Evolutionary conservation across 1,140 invertebrate genomes (phyloP).

Genomic region (Oryzaephilus surinamensis): DNA sequence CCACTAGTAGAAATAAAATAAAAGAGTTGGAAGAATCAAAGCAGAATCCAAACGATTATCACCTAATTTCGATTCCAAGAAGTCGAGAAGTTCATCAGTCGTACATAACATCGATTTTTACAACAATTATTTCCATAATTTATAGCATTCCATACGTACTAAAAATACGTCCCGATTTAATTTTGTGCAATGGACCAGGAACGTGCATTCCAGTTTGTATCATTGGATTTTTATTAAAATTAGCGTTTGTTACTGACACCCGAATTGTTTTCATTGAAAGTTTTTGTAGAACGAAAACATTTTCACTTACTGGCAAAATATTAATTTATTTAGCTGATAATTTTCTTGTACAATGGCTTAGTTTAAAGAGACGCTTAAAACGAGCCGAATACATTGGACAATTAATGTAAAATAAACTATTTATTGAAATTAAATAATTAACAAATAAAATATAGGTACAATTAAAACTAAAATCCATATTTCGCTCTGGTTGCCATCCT

Average conservation of each 20-base stretch:
- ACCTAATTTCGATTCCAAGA: conserved; percentile 58
- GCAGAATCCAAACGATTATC: conserved; percentile 36
- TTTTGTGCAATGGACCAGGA: conserved; percentile 91
- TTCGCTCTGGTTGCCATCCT: conserved; percentile 77
- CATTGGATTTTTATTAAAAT: conserved; percentile 27
- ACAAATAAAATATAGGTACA: conserved; percentile 6
- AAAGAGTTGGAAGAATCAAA: conserved; percentile 40
- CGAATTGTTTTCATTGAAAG: conserved; percentile 90
- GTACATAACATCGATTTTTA: conserved; percentile 66
- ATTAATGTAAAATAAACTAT: conserved; percentile 25
- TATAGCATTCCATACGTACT: conserved; percentile 60
- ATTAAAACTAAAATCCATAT: conserved; percentile 65
- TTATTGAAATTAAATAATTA: conserved; percentile 7
- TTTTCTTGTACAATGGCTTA: conserved; percentile 86
- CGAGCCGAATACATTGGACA: conserved; percentile 33
- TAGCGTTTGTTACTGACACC: conserved; percentile 50
- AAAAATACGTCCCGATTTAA: conserved; percentile 58
- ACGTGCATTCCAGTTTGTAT: conserved; percentile 66
- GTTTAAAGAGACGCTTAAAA: conserved; percentile 28
- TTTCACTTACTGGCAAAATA: conserved; percentile 84
- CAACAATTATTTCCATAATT: conserved; percentile 61
- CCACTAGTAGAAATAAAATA: conserved; percentile 58
- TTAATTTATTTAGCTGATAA: conserved; percentile 73
- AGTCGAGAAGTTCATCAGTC: conserved; percentile 82
- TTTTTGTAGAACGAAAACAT: conserved; percentile 77